Percentiles rank a stretch among this genome's conserved stretches.
phyloP scores from a whole-genome alignment of 2,888 invertebrate species.

The Tenthredo scrophulariae region DNA sequence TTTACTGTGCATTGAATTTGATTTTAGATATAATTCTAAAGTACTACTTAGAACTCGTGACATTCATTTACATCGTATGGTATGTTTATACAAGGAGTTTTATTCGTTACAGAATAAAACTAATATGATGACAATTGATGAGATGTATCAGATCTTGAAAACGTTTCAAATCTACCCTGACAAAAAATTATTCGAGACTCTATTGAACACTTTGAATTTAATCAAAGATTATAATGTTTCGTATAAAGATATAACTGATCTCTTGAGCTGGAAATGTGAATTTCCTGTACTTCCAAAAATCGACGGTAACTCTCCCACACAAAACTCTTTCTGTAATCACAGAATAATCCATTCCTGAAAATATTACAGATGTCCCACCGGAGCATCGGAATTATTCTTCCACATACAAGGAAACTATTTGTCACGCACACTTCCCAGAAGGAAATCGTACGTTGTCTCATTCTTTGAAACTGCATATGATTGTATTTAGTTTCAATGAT shows the following conservation, averaged over 20 bases:
- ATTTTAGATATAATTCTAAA: background rate
- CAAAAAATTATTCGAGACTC: conserved; percentile 15
- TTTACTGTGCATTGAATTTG: background rate
- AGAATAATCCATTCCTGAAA: background rate
- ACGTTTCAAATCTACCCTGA: conserved; percentile 39
- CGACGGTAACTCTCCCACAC: conserved; percentile 52
- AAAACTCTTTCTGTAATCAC: background rate
- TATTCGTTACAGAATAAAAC: conserved; percentile 1
- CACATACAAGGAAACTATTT: conserved; percentile 41
- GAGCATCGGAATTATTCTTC: conserved; percentile 41
- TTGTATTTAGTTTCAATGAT: background rate
- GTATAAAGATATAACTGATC: conserved; percentile 59
- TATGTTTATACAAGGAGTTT: background rate
- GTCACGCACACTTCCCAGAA: background rate
- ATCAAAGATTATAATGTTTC: conserved; percentile 56
- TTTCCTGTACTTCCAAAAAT: conserved; percentile 62
- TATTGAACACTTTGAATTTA: conserved; percentile 61
- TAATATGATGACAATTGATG: background rate
- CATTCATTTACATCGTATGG: background rate
- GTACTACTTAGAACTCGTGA: background rate
- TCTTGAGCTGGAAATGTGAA: conserved; percentile 63
- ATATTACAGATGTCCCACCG: conserved; percentile 45
- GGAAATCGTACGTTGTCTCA: conserved; percentile 5
- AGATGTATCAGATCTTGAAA: background rate
- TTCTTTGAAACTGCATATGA: background rate